These are phyloP conservation scores for Lagocephalus sceleratus DNA, from an alignment of 2,797 vertebrate genomes.

Conservation along the genomic window DNA sequence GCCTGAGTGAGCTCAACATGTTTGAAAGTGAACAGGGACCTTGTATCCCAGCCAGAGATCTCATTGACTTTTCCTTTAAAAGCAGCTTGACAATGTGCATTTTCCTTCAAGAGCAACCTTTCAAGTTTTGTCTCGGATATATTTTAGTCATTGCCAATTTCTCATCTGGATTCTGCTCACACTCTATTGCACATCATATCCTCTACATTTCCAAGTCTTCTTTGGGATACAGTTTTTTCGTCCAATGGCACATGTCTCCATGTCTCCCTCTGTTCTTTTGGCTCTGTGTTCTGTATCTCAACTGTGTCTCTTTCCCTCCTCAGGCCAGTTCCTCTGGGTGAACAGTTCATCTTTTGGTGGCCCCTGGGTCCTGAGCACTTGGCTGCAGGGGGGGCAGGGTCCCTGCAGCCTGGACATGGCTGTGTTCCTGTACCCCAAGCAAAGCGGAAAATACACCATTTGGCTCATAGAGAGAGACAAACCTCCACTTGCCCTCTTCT, in stretches of 20 bases:
- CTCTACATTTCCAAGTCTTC: not conserved
- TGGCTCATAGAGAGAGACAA: conserved; percentile 78
- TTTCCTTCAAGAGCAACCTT: conserved; percentile 31
- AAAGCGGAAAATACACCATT: conserved; percentile 76
- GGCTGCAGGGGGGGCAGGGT: conserved; percentile 65
- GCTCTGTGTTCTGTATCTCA: not conserved
- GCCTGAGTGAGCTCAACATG: conserved; percentile 59
- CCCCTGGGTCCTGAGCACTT: conserved; percentile 80
- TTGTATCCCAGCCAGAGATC: conserved; percentile 62
- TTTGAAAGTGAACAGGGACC: conserved; percentile 54
- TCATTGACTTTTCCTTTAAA: conserved; percentile 33
- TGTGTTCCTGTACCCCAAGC: conserved; percentile 75
- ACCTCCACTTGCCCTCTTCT: conserved; percentile 67
- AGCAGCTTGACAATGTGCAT: conserved; percentile 30
- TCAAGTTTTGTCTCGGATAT: conserved; percentile 12
- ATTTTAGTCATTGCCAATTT: conserved; percentile 16
- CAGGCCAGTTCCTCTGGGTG: conserved; percentile 77
- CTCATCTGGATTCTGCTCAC: conserved; percentile 3
- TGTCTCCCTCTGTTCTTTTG: not conserved
- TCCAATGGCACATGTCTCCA: not conserved
- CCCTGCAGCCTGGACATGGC: conserved; percentile 76
- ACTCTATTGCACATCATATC: not conserved
- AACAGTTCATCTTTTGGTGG: conserved; percentile 73
- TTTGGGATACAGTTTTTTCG: not conserved
- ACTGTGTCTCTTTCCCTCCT: conserved; percentile 8